Evolutionary conservation across 1,140 invertebrate species (phyloP), one percentile per base, ranked within the genome.

Genomic region (Ceratitis capitata): DNA sequence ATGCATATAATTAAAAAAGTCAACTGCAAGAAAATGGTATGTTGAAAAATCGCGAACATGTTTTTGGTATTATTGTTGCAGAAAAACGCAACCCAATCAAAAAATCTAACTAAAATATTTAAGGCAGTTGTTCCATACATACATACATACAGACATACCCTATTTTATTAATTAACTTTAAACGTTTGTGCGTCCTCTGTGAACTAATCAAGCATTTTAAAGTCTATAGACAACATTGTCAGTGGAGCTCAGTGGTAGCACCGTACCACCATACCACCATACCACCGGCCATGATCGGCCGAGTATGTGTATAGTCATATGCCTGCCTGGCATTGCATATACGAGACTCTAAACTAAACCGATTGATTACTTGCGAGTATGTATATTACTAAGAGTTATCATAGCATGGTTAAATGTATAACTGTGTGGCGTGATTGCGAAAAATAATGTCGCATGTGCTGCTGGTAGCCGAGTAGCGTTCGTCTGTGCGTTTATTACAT

Each of bases 391-490:
- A 42, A n/a, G 32, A n/a, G 32, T 69, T 69, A 45, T 64, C 56
- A 61, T 42, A 78, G 32, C 32, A 78, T 45, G 5, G 19, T n/a
- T 32, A 35, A 45, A 23, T 12, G 26, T 23, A 9, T 78, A 78
- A 78, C 39, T 78, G 39, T 78, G 69, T 39, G 39, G 9, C 2
- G 69, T 78, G 69, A 78, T 78, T 78, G 69, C n/a, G n/a, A n/a
- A 78, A 45, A 78, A 78, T 47, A 45, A 45, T 78, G 69, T 47
- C 69, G 39, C 69, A 6, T 47, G 42, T 78, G 9, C n/a, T 39
- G 2, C 35, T 78, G 19, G 32, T 12, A 45, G 39, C 35, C 32
- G 19, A 16, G 14, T 69, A 16, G 19, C 23, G 12, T 61, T 12
- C 3, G 10, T 61, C 7, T 29, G 26, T 42, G 69, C n/a, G 32